Conservation (phyloP, 2,888 invertebrate species). For the Hofmannophila pseudospretella region DNA sequence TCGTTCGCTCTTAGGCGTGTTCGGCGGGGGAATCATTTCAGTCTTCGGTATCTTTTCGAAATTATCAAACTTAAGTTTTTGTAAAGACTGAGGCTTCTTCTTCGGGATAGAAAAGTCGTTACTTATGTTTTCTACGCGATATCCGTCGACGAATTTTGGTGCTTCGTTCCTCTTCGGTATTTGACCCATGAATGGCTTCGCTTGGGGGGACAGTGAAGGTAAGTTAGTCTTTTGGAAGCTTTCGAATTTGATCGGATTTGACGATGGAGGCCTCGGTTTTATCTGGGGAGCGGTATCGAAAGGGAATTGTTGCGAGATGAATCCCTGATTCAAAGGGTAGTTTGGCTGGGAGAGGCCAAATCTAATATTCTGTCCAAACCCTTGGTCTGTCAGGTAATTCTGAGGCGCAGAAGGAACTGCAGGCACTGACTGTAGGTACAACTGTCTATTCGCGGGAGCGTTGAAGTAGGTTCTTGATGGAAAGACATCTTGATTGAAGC, state of each 20-base stretch:
- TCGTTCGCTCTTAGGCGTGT: slow-evolving; percentile 55
- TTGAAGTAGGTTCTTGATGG: slow-evolving; percentile 52
- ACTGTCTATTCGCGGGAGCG: slow-evolving; percentile 48
- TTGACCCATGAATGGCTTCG: slow-evolving; percentile 45
- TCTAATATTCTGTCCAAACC: slow-evolving; percentile 60
- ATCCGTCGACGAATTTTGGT: slow-evolving; percentile 65
- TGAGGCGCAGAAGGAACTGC: slow-evolving; percentile 66
- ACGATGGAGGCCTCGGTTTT: slow-evolving; percentile 36
- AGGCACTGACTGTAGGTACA: slow-evolving; percentile 60
- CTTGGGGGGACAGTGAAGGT: slow-evolving; percentile 28
- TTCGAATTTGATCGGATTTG: slow-evolving; percentile 50
- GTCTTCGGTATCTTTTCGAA: slow-evolving; percentile 42
- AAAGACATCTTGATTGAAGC: slow-evolving; percentile 49
- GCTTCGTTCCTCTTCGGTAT: slow-evolving; percentile 39
- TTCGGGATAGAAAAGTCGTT: slow-evolving; percentile 30
- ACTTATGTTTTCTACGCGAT: slow-evolving; percentile 52
- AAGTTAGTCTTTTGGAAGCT: slow-evolving; percentile 31
- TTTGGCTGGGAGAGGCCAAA: slow-evolving; percentile 63
- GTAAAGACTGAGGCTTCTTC: slow-evolving; percentile 53
- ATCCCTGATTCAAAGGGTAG: slow-evolving; percentile 60
- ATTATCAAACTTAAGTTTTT: slow-evolving; percentile 59
- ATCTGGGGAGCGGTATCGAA: slow-evolving; percentile 47
- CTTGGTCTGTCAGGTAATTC: slow-evolving; percentile 61
- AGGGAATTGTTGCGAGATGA: slow-evolving; percentile 50
- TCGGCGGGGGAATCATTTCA: slow-evolving; percentile 30